phyloP scores from a whole-genome alignment of 2,888 invertebrate species.

The Cantharis rustica region DNA sequence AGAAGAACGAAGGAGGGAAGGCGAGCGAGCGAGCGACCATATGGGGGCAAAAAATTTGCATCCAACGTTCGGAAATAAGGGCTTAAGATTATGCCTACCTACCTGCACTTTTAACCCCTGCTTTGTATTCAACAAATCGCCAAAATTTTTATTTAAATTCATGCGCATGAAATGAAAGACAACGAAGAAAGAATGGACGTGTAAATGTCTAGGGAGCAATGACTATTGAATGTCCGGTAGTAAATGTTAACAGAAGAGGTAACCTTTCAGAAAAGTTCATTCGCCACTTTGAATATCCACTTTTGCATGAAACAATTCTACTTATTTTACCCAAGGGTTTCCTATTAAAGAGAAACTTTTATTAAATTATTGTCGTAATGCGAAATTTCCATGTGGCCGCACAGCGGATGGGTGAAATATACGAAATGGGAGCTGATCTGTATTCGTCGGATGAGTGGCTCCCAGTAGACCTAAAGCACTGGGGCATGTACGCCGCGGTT shows the following conservation, averaged over 20 bases:
- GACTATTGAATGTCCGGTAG: conserved; percentile 34
- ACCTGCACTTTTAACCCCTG: not conserved
- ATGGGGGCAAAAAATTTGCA: not conserved
- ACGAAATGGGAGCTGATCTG: conserved; percentile 29
- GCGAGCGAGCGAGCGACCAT: not conserved
- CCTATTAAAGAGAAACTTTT: conserved; percentile 34
- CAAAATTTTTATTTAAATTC: conserved; percentile 27
- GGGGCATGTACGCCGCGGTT: conserved; percentile 29
- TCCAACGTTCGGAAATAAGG: not conserved
- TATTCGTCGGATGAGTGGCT: conserved; percentile 29
- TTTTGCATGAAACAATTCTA: conserved; percentile 33
- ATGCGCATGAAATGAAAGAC: conserved; percentile 31
- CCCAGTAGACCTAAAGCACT: conserved; percentile 27
- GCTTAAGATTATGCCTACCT: not conserved
- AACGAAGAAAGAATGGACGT: conserved; percentile 19
- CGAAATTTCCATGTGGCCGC: conserved; percentile 29
- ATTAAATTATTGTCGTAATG: conserved; percentile 37
- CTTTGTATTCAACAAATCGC: conserved; percentile 17
- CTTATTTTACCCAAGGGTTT: conserved; percentile 32
- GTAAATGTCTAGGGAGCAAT: conserved; percentile 36
- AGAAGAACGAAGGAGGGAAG: too few relatives aligned
- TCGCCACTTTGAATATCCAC: conserved; percentile 32
- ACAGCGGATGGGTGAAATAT: conserved; percentile 24
- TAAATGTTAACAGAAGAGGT: conserved; percentile 36
- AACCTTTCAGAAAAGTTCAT: conserved; percentile 38